Evolutionary conservation across 2,113 vertebrate species (phyloP).

Genomic region (Catagonus wagneri): DNA sequence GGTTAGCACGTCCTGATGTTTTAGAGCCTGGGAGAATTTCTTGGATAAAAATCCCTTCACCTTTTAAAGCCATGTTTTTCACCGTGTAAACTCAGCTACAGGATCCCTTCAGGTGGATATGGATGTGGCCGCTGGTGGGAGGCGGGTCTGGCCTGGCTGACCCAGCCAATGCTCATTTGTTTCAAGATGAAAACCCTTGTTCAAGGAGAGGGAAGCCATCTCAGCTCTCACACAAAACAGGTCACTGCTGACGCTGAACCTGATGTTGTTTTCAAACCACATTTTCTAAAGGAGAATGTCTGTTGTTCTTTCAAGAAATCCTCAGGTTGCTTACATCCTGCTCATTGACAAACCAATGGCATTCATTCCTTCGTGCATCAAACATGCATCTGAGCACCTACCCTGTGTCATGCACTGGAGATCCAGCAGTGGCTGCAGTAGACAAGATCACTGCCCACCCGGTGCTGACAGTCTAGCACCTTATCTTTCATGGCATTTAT

Average conservation of each 20-base stretch:
- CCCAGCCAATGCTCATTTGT: background rate
- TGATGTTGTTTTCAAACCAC: background rate
- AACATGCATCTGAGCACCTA: background rate
- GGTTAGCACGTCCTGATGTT: background rate
- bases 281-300: background rate
- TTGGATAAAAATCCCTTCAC: conserved; percentile 66
- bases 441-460: background rate
- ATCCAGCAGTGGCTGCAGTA: background rate
- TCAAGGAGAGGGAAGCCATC: background rate
- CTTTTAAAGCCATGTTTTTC: background rate
- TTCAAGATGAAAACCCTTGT: background rate
- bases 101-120: accelerated
- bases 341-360: background rate
- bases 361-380: background rate
- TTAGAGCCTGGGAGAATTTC: background rate
- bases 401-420: background rate
- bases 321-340: background rate
- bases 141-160: background rate
- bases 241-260: background rate
- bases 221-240: background rate
- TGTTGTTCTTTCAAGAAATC: background rate
- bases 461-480: background rate
- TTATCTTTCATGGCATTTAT: background rate
- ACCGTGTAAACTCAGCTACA: background rate
- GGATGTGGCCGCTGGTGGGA: background rate